Conservation (phyloP, 2,888 invertebrate genomes). For the Chaetogeoica ovagalla region DNA sequence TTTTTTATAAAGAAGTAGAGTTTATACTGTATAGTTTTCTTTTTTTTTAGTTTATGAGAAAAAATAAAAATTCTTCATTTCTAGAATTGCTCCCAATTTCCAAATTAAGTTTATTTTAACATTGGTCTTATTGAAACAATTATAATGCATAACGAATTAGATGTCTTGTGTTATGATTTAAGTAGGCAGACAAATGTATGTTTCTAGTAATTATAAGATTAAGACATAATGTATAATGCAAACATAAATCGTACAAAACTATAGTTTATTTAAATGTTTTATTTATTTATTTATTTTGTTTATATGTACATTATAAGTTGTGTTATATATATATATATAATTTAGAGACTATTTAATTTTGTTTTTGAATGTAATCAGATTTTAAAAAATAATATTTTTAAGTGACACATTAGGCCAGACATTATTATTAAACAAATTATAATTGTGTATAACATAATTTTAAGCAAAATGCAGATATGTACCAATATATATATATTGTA, state of each 20-base stretch:
- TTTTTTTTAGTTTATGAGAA: background rate
- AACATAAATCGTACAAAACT: constrained; percentile 32
- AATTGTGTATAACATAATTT: background rate
- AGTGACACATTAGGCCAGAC: background rate
- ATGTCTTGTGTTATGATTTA: too few relatives aligned
- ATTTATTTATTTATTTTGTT: constrained; percentile 28
- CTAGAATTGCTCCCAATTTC: background rate
- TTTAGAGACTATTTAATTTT: background rate
- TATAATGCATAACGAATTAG: background rate
- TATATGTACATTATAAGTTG: constrained; percentile 27
- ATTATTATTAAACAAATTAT: background rate
- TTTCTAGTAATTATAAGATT: too few relatives aligned
- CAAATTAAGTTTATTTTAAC: background rate
- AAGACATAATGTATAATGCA: background rate
- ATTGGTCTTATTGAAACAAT: background rate
- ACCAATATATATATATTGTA: background rate
- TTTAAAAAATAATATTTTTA: constrained; percentile 4
- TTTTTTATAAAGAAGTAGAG: background rate
- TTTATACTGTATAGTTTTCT: background rate
- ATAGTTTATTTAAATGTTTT: constrained; percentile 34
- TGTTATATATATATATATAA: constrained; percentile 8
- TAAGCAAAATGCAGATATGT: background rate
- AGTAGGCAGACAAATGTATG: too few relatives aligned
- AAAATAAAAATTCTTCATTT: background rate
- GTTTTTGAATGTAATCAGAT: constrained; percentile 13